phyloP scores from a whole-genome alignment of 2,113 vertebrate genomes.

The Chiloscyllium plagiosum region DNA sequence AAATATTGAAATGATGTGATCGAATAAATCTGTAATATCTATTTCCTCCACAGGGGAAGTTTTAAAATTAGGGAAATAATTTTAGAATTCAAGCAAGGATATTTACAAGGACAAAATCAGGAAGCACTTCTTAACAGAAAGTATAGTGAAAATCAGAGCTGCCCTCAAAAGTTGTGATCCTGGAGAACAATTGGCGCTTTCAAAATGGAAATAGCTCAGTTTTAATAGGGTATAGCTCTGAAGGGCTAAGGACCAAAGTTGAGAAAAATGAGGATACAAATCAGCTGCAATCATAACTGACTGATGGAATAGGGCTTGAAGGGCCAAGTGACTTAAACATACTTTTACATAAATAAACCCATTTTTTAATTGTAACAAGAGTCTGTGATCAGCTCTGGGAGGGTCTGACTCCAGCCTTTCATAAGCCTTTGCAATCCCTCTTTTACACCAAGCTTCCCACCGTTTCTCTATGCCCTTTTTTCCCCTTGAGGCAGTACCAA shows the following conservation, averaged over 20 bases:
- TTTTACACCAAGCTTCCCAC: neutral
- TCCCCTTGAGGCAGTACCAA: neutral
- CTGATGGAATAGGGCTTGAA: neutral
- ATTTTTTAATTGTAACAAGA: neutral
- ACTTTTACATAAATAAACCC: neutral
- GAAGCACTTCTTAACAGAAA: neutral
- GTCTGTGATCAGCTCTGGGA: neutral
- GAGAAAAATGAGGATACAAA: neutral
- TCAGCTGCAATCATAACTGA: neutral
- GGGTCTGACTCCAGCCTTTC: neutral
- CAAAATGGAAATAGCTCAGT: neutral
- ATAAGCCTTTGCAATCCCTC: neutral
- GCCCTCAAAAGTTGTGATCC: neutral
- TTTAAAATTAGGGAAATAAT: neutral
- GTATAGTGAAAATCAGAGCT: neutral
- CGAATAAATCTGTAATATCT: neutral
- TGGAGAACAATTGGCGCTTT: neutral
- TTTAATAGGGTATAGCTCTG: neutral
- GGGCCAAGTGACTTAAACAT: neutral
- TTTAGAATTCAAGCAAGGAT: neutral
- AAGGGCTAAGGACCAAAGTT: neutral
- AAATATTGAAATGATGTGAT: neutral
- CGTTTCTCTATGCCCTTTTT: neutral
- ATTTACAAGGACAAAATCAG: neutral
- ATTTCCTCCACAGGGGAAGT: neutral